Evolutionary conservation across 2,888 invertebrate species (phyloP), one percentile per base, ranked within the genome.

Genomic region (Xestia xanthographa): DNA sequence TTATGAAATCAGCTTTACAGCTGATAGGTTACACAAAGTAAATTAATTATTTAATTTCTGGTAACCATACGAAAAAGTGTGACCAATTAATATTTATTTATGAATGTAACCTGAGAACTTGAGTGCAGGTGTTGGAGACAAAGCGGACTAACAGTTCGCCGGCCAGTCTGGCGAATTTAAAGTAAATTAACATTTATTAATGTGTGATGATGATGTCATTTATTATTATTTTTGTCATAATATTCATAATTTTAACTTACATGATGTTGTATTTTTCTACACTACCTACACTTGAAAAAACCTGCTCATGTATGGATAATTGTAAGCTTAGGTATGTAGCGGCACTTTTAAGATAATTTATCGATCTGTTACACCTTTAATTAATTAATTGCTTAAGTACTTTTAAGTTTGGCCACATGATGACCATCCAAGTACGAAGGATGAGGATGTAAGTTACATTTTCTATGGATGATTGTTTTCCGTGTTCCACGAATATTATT

Each of bases 51-150:
- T 79, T 8, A 38, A 71, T 72, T 79, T 63, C 38, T 60, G 56
- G 20, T 58, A 56, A 45, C 34, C 29, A 53, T 53, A 68, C 45
- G 69, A 77, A 74, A 63, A 56, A 72, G 82, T 76, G 76, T 66
- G 67, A 74, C 60, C 78, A 63, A 84, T 84, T 78, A 82, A 84
- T 78, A 80, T 80, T 75, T 66, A 86, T 83, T 56, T 76, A 74
- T 77, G 62, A 75, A 70, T 84, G 87, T 86, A 87, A 87, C 70
- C 26, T 83, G 88, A 87, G 87, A 88, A 53, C 75, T 70, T 75
- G 4, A 56, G 78, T 83, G 85, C 87, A 87, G 87, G 87, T 87
- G 88, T 81, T 68, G 70, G 56, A 70, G 53, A 80, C 76, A 73
- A 77, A 75, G 71, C 41, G 45, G n/a, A 53, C 26, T 48, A 73